Evolutionary conservation across 2,113 vertebrate genomes (phyloP), one percentile per base, ranked within the genome.

Genomic region (Ceyx margarethae): DNA sequence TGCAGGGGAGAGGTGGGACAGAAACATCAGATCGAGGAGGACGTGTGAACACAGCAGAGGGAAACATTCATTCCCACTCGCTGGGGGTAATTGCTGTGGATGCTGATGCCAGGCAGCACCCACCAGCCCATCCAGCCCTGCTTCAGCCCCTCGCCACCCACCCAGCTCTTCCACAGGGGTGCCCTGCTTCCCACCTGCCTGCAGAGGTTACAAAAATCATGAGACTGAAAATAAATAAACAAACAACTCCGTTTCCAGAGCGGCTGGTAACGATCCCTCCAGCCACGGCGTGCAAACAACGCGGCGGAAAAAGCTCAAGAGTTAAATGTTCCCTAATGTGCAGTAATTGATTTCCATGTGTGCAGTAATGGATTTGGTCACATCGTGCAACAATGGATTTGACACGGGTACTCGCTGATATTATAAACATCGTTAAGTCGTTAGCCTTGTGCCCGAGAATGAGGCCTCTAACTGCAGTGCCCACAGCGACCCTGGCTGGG

Each of bases 271-370:
- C 71, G 82, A 95, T 89, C 94, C 80, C 69, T 95, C 71, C 73
- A 53, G 72, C 72, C 61, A 35, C 37, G 33, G 58, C 40, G 21
- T 23, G 83, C 90, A 96, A 96, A 97, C 89, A 94, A 73, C 35
- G 26, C 74, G 15, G 85, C 17, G 6, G 94, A 81, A 95, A 96
- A 95, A 64, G 82, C 91, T 87, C 80, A 76, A 94, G 93, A 96
- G 95, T 96, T 96, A 97, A 97, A 86, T 37, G 73, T 75, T 90
- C 83, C 90, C 88, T 97, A 96, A 97, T 95, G 93, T 89, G 95
- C 81, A 76, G 89, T 97, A 96, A 97, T 96, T 94, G 94, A 96
- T 96, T 97, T 97, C 96, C 83, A 85, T 65, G 66, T 95, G 91
- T 60, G 95, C 92, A 86, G 91, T 92, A 95, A 94, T 94, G 95